Percentiles rank a stretch among this genome's conserved stretches.
These are phyloP conservation scores for Spheniscus mendiculus DNA, from an alignment of 2,113 vertebrate species.

Conservation along the genomic window DNA sequence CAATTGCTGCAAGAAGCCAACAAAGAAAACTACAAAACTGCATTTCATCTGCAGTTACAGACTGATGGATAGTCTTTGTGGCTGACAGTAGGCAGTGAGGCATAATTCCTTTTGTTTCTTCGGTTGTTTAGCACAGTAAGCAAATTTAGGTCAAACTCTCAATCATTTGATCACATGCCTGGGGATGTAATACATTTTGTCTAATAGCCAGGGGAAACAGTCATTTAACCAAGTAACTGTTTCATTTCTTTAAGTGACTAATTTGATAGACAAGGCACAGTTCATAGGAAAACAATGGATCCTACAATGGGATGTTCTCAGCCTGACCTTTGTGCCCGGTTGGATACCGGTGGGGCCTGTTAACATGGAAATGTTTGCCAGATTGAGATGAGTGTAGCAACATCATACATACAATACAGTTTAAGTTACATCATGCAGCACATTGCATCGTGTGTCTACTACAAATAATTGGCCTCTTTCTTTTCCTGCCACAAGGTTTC, in stretches of 20 bases:
- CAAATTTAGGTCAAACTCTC: conserved; percentile 56
- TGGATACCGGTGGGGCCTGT: not conserved
- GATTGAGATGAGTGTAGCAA: not conserved
- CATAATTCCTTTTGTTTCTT: not conserved
- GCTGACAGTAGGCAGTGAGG: conserved; percentile 26
- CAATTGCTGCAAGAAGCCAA: not conserved
- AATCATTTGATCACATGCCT: conserved; percentile 17
- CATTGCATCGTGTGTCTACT: not conserved
- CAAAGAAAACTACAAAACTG: not conserved
- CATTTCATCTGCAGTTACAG: conserved; percentile 27
- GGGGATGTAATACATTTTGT: conserved; percentile 4
- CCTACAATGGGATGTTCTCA: not conserved
- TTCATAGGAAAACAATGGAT: not conserved
- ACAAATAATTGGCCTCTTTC: not conserved
- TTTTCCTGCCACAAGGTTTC: not conserved
- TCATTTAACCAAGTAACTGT: conserved; percentile 18
- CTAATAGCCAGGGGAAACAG: conserved; percentile 23
- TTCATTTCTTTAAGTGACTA: conserved; percentile 5
- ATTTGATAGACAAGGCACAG: not conserved
- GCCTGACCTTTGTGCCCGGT: not conserved
- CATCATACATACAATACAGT: not conserved
- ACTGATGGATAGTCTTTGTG: not conserved
- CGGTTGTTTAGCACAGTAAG: conserved; percentile 17
- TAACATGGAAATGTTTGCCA: not conserved
- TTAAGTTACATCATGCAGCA: not conserved